Evolutionary conservation across 2,113 vertebrate genomes (phyloP), one percentile per base, ranked within the genome.

Genomic region (Pollimyrus isidori): DNA sequence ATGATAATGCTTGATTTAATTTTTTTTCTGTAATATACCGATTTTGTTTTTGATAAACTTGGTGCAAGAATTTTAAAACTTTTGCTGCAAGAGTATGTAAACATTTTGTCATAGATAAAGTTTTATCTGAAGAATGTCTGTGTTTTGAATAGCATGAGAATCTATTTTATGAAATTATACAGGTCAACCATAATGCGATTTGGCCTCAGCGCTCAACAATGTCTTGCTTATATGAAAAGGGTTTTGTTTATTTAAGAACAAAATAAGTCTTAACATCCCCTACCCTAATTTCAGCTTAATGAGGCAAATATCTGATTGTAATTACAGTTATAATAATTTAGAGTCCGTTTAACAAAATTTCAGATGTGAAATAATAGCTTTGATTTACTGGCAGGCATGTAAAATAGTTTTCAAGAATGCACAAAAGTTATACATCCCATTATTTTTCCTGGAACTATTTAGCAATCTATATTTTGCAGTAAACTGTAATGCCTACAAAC

Each of bases 381-480:
- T 52, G 73, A 35, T 42, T 89, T 80, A 30, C 15, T 15, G 17
- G 46, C 23, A 50, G 19, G n/a, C 39, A 58, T 46, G 35, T 4
- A 49, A 85, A 89, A 48, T 84, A 46, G 23, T 45, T 35, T 6
- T 50, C 21, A 62, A 15, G 58, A 42, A 45, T 0, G 10, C 7
- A 11, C 56, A 45, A 50, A 45, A 5, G 30, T n/a, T 49, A 65
- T 39, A 45, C 39, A 65, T 65, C 45, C 19, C 35, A 21, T 21
- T 87, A 13, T 39, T 53, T 87, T 46, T 62, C 39, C 35, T 62
- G 87, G 17, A 87, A 87, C 58, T 4, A 65, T 84, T 89, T 73
- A 82, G 50, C 30, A 23, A 53, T 46, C 52, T 39, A 46, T 85
- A 48, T 89, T 89, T 84, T 89, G 80, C 88, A 89, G 88, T 30